Evolutionary conservation across 2,113 vertebrate species (phyloP).

Genomic region (Pterocles orientalis): DNA sequence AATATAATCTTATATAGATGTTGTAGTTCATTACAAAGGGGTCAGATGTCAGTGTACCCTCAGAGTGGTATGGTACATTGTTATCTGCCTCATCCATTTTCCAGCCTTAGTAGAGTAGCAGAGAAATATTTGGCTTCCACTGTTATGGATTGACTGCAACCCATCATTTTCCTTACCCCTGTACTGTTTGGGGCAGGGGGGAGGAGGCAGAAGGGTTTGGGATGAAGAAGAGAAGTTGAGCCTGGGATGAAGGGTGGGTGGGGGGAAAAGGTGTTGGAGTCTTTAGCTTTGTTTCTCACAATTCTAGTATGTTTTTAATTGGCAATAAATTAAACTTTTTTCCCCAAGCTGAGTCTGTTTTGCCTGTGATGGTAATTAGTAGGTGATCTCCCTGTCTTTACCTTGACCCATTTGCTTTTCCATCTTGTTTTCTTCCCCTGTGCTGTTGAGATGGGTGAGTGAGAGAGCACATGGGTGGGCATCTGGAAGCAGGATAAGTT

Average conservation of each 20-base stretch:
- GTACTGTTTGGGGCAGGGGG: background rate
- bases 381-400: background rate
- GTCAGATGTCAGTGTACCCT: background rate
- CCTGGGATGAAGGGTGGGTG: background rate
- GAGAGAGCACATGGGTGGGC: background rate
- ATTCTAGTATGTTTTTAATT: background rate
- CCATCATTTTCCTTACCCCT: background rate
- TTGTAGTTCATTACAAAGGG: background rate
- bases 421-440: background rate
- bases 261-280: background rate
- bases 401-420: background rate
- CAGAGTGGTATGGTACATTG: background rate
- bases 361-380: background rate
- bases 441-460: background rate
- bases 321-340: background rate
- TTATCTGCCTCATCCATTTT: background rate
- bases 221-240: background rate
- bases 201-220: background rate
- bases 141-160: background rate
- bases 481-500: background rate
- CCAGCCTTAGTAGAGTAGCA: background rate
- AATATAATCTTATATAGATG: background rate
- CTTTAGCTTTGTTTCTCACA: background rate
- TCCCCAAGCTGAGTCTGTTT: background rate
- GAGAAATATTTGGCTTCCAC: background rate